These are phyloP conservation scores for Microtus oregoni DNA, from an alignment of 2,113 vertebrate genomes.

Conservation along the genomic window DNA sequence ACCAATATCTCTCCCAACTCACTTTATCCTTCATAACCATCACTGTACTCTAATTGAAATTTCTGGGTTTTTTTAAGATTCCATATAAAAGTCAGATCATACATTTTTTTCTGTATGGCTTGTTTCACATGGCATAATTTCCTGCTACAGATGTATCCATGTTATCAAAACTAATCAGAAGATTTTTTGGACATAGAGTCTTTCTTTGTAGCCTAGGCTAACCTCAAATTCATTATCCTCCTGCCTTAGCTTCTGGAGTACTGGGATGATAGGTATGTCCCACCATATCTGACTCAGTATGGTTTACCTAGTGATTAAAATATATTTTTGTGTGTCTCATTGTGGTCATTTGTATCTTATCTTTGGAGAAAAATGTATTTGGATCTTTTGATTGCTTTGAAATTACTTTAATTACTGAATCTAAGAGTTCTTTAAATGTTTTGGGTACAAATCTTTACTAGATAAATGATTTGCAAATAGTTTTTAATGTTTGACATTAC, in stretches of 20 bases:
- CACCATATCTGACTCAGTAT: neutral
- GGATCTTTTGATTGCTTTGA: conserved; percentile 34
- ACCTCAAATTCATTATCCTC: neutral
- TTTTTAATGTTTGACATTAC: conserved; percentile 13
- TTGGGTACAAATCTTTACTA: conserved; percentile 51
- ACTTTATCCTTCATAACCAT: neutral
- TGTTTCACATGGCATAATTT: conserved; percentile 21
- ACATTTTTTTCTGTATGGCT: neutral
- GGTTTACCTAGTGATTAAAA: conserved; percentile 46
- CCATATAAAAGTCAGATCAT: neutral
- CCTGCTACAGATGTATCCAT: neutral
- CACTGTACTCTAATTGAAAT: neutral
- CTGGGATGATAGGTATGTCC: neutral
- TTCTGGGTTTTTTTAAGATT: neutral
- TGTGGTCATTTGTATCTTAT: conserved; percentile 51
- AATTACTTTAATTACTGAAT: conserved; percentile 50
- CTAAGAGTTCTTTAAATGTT: conserved; percentile 53
- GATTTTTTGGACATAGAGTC: conserved; percentile 10
- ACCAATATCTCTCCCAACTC: neutral
- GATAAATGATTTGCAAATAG: conserved; percentile 39
- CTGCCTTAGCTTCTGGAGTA: neutral
- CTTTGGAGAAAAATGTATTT: conserved; percentile 53
- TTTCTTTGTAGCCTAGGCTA: neutral
- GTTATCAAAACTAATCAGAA: neutral
- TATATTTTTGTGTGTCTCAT: conserved; percentile 35